Evolutionary conservation across 2,113 vertebrate genomes (phyloP).

Genomic region (Cyphomyrus discorhynchus): DNA sequence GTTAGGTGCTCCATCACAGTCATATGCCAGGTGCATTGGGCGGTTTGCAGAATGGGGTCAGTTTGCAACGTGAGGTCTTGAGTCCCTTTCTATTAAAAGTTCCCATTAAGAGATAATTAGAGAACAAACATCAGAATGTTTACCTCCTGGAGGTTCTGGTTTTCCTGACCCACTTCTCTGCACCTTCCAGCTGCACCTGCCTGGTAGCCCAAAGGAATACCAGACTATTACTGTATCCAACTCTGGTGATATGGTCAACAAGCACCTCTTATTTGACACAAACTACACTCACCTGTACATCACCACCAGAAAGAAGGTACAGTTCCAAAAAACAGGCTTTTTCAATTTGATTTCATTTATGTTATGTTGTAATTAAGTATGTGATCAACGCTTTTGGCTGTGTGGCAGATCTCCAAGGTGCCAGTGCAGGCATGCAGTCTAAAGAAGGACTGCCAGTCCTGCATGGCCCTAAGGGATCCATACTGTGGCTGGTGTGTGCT

Average conservation of each 20-base stretch:
- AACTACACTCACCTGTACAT: constrained; percentile 68
- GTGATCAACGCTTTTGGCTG: background rate
- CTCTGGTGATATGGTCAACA: constrained; percentile 73
- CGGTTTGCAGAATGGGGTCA: background rate
- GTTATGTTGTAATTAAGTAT: background rate
- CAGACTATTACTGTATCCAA: constrained; percentile 56
- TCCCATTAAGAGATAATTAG: background rate
- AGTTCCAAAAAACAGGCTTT: constrained; percentile 27
- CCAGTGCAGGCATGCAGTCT: constrained; percentile 78
- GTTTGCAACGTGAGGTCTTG: background rate
- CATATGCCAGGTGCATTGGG: too few species aligned
- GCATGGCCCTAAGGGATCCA: constrained; percentile 68
- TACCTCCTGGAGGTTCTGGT: background rate
- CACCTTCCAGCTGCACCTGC: constrained; percentile 67
- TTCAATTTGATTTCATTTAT: background rate
- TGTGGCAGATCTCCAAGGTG: constrained; percentile 60
- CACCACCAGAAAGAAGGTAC: constrained; percentile 85
- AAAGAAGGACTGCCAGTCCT: constrained; percentile 67
- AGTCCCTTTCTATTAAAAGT: background rate
- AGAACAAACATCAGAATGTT: background rate
- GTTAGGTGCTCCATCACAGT: background rate
- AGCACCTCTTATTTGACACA: constrained; percentile 73
- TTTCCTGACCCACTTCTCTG: background rate
- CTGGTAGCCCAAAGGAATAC: constrained; percentile 55
- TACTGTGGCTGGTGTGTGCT: constrained; percentile 95